Base-by-base conservation (phyloP, 2,888 invertebrate genomes). In the Parnassius glacialis region DNA sequence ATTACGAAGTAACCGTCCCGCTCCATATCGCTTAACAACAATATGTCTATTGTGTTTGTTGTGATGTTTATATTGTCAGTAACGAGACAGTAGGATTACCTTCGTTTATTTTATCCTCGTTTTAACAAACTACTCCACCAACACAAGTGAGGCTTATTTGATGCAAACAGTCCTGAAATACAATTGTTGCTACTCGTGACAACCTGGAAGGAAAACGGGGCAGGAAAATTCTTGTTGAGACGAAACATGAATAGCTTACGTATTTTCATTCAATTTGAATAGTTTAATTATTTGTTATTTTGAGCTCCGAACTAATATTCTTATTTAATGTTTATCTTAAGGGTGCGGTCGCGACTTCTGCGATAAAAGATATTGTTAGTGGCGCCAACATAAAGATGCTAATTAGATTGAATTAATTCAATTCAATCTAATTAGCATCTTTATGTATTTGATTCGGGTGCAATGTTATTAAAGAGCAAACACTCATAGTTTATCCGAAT, bases 81-180 rank as follows among this genome's bases (percentile, higher is more conserved):
- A 16, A 57, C 44, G 44, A 56, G 45, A 57, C 61, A 41, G 53
- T 47, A 52, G 56, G 56, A 16, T 16, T 16, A 16, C 1, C 16
- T 1, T 16, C 16, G 16, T 16, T 16, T 45, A 57, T 61, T 61
- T 47, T 52, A 45, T 57, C 52, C 61, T 57, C 48, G 57, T 62
- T 16, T 42, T 54, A 52, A 50, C 52, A 55, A 56, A 63, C 59
- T 41, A 48, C 59, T 59, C n/a, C 51, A 56, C 59, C 16, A 56
- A 59, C 54, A 51, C 56, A 58, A 62, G 51, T 45, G 55, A 47
- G 47, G 45, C 55, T 52, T 59, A 54, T 48, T 41, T 34, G 48
- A 62, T 44, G 52, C 52, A 58, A 62, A 62, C 57, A 53, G 43
- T 53, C 48, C 43, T 52, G 57, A 62, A 48, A 62, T 52, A 48